phyloP scores from a whole-genome alignment of 2,113 vertebrate species.

The Trichechus manatus region DNA sequence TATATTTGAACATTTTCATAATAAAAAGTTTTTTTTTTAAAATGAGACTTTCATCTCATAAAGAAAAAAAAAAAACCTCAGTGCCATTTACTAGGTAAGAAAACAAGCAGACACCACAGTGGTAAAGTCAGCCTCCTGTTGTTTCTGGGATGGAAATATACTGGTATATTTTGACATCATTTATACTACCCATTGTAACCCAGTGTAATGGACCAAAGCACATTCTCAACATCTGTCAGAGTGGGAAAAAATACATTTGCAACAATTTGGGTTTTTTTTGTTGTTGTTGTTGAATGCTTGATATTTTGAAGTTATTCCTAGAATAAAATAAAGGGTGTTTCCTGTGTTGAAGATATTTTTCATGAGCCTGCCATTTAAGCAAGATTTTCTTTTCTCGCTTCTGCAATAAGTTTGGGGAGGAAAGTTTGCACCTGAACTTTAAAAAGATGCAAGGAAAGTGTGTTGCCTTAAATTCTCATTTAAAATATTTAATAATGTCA shows the following conservation, averaged over 20 bases:
- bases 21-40: not conserved
- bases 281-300: not conserved
- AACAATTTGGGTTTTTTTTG: not conserved
- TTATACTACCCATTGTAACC: constrained; percentile 1
- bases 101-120: constrained; percentile 32
- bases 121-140: not conserved
- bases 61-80: not conserved
- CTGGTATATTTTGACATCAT: not conserved
- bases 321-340: constrained; percentile 42
- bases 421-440: constrained; percentile 24
- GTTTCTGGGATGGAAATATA: not conserved
- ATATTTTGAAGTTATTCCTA: constrained; percentile 44
- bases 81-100: not conserved
- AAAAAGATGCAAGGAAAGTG: not conserved
- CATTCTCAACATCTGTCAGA: constrained; percentile 6
- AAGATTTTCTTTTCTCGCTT: constrained; percentile 23
- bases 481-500: constrained; percentile 33
- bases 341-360: constrained; percentile 37
- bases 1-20: constrained; percentile 15
- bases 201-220: not conserved
- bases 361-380: not conserved
- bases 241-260: constrained; percentile 37
- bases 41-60: not conserved
- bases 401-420: not conserved
- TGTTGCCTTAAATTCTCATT: not conserved